Evolutionary conservation across 1,140 invertebrate genomes (phyloP), one percentile per base, ranked within the genome.

Genomic region (Drosophila repleta): DNA sequence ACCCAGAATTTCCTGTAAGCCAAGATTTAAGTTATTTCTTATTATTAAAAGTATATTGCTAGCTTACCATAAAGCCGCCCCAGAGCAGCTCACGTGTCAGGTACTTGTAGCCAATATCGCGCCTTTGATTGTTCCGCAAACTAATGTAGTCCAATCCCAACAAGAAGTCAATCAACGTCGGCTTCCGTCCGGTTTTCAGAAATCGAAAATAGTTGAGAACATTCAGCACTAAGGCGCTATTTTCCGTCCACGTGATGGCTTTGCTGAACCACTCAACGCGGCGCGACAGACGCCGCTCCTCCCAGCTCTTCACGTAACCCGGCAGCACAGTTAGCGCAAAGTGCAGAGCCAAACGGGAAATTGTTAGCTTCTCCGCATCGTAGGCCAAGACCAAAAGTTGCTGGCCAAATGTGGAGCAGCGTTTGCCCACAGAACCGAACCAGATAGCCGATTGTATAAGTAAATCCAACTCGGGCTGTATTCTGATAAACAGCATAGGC

Each of bases 51-150:
- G 37, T 15, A 2, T 6, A 13, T 0, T 8, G 4, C 5, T 1
- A 3, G 91, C 93, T 93, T 91, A 95, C 94, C 91, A 95, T 94
- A 85, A 95, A 94, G 76, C 94, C 94, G 84, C 95, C 94, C 94
- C 94, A 95, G 11, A 95, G 87, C 32, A 95, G 74, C 91, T 95
- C 94, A 63, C 95, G 91, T 13, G 94, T 95, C 93, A 94, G 94
- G 70, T 92, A 92, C 90, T 93, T 87, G 92, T 95, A 93, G 83
- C 94, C 92, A 79, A 94, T 78, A 91, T 92, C 90, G 91, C 93
- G 84, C 90, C 93, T 79, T 84, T 93, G 74, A 87, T 93, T 78
- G 84, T 90, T 76, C 88, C 92, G 60, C 91, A 93, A 63, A 85
- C 94, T 83, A 69, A 92, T 83, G 90, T 92, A 92, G 91, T 93